Percentiles rank a stretch among this genome's conserved stretches.
Evolutionary conservation across 2,888 invertebrate species (phyloP).

Genomic region (Leptothorax acervorum): DNA sequence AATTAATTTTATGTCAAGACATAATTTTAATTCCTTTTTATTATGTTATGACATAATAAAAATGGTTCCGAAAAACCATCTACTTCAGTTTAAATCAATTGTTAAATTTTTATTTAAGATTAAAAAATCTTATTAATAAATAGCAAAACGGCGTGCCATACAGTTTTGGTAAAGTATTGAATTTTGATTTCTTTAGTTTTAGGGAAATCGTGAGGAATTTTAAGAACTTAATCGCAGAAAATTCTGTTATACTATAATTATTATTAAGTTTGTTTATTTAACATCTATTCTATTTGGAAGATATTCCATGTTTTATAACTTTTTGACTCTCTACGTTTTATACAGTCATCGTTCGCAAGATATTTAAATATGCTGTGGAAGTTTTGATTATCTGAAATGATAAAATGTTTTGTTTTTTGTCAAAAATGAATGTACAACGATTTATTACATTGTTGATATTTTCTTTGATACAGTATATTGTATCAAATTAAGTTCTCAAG

Average conservation of each 20-base stretch:
- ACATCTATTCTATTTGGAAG: background rate
- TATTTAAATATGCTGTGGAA: constrained; percentile 38
- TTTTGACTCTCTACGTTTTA: background rate
- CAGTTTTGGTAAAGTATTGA: background rate
- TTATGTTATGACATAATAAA: too few species aligned
- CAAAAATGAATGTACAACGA: background rate
- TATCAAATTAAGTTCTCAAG: background rate
- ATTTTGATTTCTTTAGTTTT: background rate
- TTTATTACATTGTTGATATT: background rate
- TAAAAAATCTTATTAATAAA: too few species aligned
- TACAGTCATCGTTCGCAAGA: constrained; percentile 7
- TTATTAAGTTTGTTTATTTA: background rate
- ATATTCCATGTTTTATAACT: background rate
- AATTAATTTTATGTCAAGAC: too few species aligned
- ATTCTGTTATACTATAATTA: background rate
- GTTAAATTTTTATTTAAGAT: too few species aligned
- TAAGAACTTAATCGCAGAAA: background rate
- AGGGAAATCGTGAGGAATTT: background rate
- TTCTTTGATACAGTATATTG: background rate
- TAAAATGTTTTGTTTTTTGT: background rate
- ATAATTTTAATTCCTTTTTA: too few species aligned
- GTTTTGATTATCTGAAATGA: constrained; percentile 43
- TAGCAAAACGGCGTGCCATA: too few species aligned
- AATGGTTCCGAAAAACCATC: too few species aligned
- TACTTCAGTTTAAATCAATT: too few species aligned